phyloP scores from a whole-genome alignment of 2,797 vertebrate species.

The Threskiornis aethiopicus region DNA sequence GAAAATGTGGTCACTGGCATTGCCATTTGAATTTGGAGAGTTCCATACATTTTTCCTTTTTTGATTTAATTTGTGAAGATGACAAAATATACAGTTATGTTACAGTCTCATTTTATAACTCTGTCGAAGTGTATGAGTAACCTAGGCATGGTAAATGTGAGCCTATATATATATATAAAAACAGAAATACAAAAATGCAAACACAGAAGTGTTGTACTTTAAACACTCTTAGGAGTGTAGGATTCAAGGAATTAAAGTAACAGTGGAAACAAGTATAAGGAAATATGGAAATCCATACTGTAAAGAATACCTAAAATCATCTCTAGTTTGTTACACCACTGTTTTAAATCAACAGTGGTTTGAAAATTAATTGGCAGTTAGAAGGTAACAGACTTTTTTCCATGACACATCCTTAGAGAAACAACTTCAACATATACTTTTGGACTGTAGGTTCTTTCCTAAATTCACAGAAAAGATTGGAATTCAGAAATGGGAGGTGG shows the following conservation, averaged over 20 bases:
- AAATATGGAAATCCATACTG: background rate
- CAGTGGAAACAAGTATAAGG: background rate
- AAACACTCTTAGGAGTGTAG: background rate
- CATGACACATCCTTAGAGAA: background rate
- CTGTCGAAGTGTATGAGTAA: background rate
- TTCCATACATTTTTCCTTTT: background rate
- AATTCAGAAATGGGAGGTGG: background rate
- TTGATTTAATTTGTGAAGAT: background rate
- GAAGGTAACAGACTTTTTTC: background rate
- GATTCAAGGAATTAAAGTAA: conserved; percentile 38
- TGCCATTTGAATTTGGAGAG: background rate
- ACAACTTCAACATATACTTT: background rate
- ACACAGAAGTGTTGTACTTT: background rate
- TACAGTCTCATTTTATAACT: background rate
- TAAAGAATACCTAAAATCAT: background rate
- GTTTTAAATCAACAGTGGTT: background rate
- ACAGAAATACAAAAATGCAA: background rate
- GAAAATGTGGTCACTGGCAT: background rate
- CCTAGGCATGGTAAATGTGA: background rate
- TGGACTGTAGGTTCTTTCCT: background rate
- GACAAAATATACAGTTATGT: background rate
- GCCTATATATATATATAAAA: too few species aligned
- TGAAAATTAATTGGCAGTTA: background rate
- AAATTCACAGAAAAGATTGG: background rate
- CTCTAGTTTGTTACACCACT: background rate